Base-by-base conservation (phyloP, 2,797 vertebrate genomes). In the Antennarius maculatus region DNA sequence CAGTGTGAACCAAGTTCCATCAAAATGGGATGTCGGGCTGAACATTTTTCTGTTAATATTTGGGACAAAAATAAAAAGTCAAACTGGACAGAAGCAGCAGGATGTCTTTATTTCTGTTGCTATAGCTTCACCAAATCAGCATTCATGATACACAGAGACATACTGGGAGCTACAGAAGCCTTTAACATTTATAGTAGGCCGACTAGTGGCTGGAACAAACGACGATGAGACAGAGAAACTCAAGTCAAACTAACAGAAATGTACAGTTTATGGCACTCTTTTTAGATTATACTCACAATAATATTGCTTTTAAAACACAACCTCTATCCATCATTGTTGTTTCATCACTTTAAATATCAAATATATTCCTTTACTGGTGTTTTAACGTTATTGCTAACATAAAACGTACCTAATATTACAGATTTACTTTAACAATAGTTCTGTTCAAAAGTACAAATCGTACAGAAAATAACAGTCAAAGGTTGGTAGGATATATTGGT, bases 341-440 rank as follows among this genome's bases (percentile, higher is more conserved):
- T 77, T 83, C 6, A 78, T 79, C 51, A 75, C 65, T 82, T 91
- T 84, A 89, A 86, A 93, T 92, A 90, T 91, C 82, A 92, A 90
- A 93, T 91, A 91, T 92, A 91, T 87, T 86, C 65, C 66, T 84
- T 87, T 85, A 89, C 67, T 80, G 76, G 73, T 87, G 70, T 83
- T 77, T 84, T 88, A 71, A 72, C 52, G 74, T 92, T 94, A 93
- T 94, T 94, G 93, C 92, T 90, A 91, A 94, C 90, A 90, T 89
- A 76, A 85, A 88, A 88, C 72, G 54, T 74, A 84, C 72, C 68
- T 79, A 84, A 89, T 79, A 81, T 86, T 61, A 85, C 76, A 91
- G 84, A 88, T 53, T 70, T 59, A 76, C 63, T 75, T 79, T 81
- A 55, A 81, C 86, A 81, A 82, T 80, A 76, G 61, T 63, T 80